Evolutionary conservation across 2,797 vertebrate species (phyloP).

Genomic region (Sebastiscus albofasciatus): DNA sequence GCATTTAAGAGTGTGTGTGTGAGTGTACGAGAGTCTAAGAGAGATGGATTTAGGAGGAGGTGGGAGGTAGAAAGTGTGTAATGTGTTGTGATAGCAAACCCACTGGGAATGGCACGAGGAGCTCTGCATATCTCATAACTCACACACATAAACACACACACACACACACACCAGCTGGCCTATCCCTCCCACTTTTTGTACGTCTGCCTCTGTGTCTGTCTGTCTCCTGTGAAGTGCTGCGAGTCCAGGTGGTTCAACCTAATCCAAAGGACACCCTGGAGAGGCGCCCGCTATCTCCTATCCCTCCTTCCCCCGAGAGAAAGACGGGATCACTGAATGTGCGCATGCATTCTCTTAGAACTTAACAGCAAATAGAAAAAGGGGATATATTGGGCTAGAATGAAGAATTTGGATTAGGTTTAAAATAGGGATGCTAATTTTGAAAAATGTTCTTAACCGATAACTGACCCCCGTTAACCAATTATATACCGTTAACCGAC

Average conservation of each 20-base stretch:
- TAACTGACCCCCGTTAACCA: no score
- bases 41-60: conserved; percentile 43
- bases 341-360: neutral
- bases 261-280: conserved; percentile 53
- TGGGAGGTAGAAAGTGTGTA: conserved; percentile 54
- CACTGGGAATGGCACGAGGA: conserved; percentile 48
- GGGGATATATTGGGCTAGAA: neutral
- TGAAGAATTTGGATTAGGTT: neutral
- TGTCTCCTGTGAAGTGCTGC: conserved; percentile 45
- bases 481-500: no score
- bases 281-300: conserved; percentile 25
- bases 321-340: neutral
- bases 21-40: conserved; percentile 20
- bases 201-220: conserved; percentile 27
- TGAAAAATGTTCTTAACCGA: no score
- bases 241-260: conserved; percentile 62
- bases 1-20: conserved; percentile 4
- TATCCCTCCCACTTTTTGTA: conserved; percentile 42
- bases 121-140: conserved; percentile 62
- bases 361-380: neutral
- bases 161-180: conserved; percentile 54
- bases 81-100: conserved; percentile 64
- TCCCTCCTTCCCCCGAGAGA: conserved; percentile 7
- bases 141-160: conserved; percentile 20
- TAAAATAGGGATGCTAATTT: neutral